Evolutionary conservation across 2,888 invertebrate species (phyloP).

Genomic region (Dynastes maya): DNA sequence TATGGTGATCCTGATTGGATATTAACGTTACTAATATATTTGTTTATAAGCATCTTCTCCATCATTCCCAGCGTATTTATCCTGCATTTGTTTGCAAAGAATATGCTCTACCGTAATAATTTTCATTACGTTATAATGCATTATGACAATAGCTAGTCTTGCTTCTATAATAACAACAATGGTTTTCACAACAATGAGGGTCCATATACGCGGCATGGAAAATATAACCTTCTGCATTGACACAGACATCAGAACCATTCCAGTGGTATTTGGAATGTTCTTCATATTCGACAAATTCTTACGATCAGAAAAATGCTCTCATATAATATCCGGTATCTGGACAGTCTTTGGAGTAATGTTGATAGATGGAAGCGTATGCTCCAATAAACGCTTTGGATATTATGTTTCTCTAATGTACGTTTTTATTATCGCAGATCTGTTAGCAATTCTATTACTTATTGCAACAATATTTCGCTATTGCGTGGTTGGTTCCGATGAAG

Average conservation of each 20-base stretch:
- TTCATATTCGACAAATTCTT: not conserved
- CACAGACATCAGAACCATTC: not conserved
- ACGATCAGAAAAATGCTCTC: not conserved
- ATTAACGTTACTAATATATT: not conserved
- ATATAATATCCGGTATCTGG: conserved; percentile 3
- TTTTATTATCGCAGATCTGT: not conserved
- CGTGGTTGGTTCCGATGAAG: not conserved
- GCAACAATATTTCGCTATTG: not conserved
- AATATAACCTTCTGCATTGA: not conserved
- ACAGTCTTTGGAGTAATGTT: not conserved
- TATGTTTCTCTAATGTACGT: not conserved
- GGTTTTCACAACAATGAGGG: not conserved
- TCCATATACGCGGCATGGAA: not conserved
- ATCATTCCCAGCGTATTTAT: not conserved
- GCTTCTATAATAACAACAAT: not conserved
- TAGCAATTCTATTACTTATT: not conserved
- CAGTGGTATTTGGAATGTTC: not conserved
- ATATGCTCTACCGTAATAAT: conserved; percentile 6
- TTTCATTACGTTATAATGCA: conserved; percentile 20
- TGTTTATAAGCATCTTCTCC: not conserved
- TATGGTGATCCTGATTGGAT: not conserved
- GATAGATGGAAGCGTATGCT: not conserved
- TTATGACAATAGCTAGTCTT: not conserved
- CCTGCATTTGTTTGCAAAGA: not conserved
- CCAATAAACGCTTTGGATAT: not conserved